These are phyloP conservation scores for Grallaria varia DNA, from an alignment of 2,113 vertebrate genomes.

Conservation along the genomic window DNA sequence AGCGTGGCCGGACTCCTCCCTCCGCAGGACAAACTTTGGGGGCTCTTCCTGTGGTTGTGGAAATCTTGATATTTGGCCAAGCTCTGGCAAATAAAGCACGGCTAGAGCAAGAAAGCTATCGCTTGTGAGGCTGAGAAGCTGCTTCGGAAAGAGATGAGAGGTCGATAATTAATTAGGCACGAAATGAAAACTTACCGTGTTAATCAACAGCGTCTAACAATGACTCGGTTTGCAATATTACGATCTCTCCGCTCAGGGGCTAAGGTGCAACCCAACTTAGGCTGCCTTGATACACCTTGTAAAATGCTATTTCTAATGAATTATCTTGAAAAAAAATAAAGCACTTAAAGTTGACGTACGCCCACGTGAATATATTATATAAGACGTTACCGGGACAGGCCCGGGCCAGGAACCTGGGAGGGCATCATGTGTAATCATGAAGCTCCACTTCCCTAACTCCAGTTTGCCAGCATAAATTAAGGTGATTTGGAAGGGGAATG, in stretches of 20 bases:
- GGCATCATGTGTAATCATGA: conserved; percentile 49
- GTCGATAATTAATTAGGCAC: conserved; percentile 68
- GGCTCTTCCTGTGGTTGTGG: background rate
- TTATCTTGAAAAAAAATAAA: conserved; percentile 37
- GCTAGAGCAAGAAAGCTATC: background rate
- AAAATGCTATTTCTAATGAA: conserved; percentile 59
- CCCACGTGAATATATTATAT: conserved; percentile 70
- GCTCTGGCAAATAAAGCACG: background rate
- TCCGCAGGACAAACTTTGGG: background rate
- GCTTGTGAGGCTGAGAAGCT: background rate
- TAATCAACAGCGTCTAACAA: conserved; percentile 53
- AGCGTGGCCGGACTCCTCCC: background rate
- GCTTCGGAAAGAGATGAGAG: conserved; percentile 28
- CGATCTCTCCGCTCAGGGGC: background rate
- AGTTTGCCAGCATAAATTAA: conserved; percentile 40
- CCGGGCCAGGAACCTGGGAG: conserved; percentile 21
- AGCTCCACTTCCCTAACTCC: conserved; percentile 53
- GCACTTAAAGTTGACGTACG: conserved; percentile 45
- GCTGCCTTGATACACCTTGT: conserved; percentile 4
- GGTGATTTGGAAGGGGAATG: conserved; percentile 28
- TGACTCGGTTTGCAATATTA: conserved; percentile 39
- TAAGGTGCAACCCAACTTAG: conserved; percentile 17
- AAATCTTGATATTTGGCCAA: background rate
- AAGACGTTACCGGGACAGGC: conserved; percentile 52
- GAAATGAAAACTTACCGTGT: conserved; percentile 71